phyloP scores from a whole-genome alignment of 2,113 vertebrate genomes.

The Cettia cetti region DNA sequence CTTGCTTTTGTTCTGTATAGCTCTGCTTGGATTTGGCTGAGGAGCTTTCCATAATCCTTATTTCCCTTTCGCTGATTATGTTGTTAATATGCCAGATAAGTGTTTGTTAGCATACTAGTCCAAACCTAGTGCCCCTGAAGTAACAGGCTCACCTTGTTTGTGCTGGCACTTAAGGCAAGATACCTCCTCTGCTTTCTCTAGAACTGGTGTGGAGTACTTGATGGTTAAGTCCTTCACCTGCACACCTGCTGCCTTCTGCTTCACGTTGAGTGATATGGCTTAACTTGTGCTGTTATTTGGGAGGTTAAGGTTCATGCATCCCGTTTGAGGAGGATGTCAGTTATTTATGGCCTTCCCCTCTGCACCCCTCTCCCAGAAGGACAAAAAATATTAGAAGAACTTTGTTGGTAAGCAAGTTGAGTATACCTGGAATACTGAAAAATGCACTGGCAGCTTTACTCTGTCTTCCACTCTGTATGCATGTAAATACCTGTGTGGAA shows the following conservation, averaged over 20 bases:
- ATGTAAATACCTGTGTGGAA: not conserved
- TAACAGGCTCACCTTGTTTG: not conserved
- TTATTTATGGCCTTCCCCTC: not conserved
- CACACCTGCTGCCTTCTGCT: not conserved
- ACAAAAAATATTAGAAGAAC: not conserved
- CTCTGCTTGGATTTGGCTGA: not conserved
- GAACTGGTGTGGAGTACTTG: not conserved
- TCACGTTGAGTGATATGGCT: not conserved
- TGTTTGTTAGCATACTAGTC: not conserved
- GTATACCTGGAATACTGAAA: not conserved
- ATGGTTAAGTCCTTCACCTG: not conserved
- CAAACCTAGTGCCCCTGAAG: not conserved
- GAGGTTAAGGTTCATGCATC: not conserved
- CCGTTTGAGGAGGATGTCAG: not conserved
- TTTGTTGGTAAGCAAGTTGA: not conserved
- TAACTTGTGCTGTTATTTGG: not conserved
- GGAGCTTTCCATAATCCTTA: slow-evolving; percentile 37
- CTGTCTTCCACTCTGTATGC: not conserved
- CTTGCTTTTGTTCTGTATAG: slow-evolving; percentile 10
- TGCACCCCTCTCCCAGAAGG: not conserved
- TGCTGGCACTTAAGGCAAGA: not conserved
- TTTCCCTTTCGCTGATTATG: not conserved
- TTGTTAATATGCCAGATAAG: not conserved
- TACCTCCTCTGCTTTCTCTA: not conserved
- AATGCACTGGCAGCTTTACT: not conserved